These are phyloP conservation scores for Cephalopholis sonnerati DNA, from an alignment of 2,113 vertebrate species.

Conservation along the genomic window DNA sequence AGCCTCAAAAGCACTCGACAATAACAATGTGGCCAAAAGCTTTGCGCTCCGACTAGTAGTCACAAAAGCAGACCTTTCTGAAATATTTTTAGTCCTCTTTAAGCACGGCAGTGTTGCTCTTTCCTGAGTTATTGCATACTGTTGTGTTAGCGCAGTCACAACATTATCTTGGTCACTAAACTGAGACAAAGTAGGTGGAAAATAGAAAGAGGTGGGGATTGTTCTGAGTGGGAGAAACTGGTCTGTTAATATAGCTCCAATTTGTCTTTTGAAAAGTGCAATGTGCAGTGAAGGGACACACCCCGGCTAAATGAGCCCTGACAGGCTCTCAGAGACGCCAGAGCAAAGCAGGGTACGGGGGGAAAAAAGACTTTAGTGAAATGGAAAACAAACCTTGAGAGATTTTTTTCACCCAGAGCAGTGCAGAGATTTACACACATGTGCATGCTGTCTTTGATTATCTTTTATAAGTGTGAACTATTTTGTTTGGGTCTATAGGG, in stretches of 20 bases:
- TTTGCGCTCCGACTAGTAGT: background rate
- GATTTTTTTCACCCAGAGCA: background rate
- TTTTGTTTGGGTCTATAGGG: background rate
- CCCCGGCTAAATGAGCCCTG: conserved; percentile 72
- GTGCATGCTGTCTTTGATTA: background rate
- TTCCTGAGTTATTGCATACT: background rate
- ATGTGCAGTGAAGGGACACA: conserved; percentile 53
- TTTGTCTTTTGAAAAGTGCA: conserved; percentile 61
- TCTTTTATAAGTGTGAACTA: background rate
- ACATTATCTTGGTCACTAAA: conserved; percentile 30
- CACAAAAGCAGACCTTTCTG: background rate
- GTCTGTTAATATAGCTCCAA: conserved; percentile 51
- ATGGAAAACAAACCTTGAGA: conserved; percentile 47
- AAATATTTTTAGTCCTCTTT: background rate
- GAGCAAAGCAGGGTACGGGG: background rate
- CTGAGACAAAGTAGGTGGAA: conserved; percentile 43
- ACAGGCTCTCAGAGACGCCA: conserved; percentile 48
- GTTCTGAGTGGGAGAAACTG: conserved; percentile 33
- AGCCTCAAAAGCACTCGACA: conserved; percentile 28
- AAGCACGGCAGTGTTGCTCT: background rate
- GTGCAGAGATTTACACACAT: background rate
- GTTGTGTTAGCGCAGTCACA: conserved; percentile 6
- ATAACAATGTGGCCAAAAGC: background rate
- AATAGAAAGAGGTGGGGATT: conserved; percentile 28
- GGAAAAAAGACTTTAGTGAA: background rate